Percentiles rank a stretch among this genome's conserved stretches.
phyloP scores from a whole-genome alignment of 1,140 invertebrate genomes.

The Physella acuta region DNA sequence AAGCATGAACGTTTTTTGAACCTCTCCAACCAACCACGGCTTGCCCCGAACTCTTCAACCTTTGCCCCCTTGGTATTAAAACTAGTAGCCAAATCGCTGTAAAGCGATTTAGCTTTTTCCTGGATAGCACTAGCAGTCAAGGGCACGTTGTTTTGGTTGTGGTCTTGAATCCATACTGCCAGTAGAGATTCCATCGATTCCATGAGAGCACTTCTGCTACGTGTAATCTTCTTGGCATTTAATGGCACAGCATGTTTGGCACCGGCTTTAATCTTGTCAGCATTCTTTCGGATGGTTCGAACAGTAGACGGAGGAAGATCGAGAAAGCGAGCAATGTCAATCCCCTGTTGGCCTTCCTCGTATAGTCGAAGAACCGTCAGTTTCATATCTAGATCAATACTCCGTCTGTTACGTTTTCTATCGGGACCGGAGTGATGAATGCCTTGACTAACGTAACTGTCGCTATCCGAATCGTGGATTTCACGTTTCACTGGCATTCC shows the following conservation, averaged over 20 bases:
- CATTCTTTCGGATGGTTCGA: slow-evolving; percentile 9
- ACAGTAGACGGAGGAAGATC: slow-evolving; percentile 9
- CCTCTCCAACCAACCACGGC: slow-evolving; percentile 54
- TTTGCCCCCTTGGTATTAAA: slow-evolving; percentile 1
- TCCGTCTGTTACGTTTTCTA: no score
- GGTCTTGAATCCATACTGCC: slow-evolving; percentile 19
- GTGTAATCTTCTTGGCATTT: not conserved
- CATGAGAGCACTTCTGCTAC: not conserved
- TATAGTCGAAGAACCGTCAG: no score
- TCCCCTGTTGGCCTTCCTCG: no score
- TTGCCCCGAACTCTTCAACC: slow-evolving; percentile 38
- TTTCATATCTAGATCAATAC: no score
- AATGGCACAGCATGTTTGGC: not conserved
- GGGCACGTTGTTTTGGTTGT: slow-evolving; percentile 11
- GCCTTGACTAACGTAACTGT: no score
- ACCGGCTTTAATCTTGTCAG: not conserved
- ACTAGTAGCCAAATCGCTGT: slow-evolving; percentile 25
- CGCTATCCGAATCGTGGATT: no score
- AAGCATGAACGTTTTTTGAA: slow-evolving; percentile 52
- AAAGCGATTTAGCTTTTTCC: slow-evolving; percentile 18
- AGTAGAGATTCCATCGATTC: slow-evolving; percentile 17
- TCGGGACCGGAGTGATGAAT: no score
- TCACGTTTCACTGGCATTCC: no score
- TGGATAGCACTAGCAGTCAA: slow-evolving; percentile 11
- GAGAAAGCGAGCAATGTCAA: no score